Evolutionary conservation across 2,797 vertebrate species (phyloP).

Genomic region (Harpagifer antarcticus): DNA sequence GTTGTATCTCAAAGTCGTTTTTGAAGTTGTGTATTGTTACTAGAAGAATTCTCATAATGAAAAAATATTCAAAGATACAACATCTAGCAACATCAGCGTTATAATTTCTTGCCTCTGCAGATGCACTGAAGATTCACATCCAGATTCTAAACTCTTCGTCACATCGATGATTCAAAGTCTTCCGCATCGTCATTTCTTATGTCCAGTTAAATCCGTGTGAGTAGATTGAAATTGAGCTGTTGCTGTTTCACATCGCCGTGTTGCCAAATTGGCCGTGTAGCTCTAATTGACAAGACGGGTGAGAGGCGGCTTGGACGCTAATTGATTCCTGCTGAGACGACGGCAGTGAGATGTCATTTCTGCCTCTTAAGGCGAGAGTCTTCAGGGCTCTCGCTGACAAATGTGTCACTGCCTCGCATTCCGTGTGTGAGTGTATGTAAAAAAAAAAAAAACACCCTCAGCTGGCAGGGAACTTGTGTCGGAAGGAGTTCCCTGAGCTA

Average conservation of each 20-base stretch:
- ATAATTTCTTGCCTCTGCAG: not conserved
- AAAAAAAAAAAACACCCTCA: slow-evolving; percentile 23
- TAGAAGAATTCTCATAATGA: no score
- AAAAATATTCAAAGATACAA: not conserved
- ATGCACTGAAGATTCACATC: not conserved
- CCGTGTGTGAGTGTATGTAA: slow-evolving; percentile 10
- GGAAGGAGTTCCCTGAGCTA: slow-evolving; percentile 60
- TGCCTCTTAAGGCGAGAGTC: slow-evolving; percentile 59
- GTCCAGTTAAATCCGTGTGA: not conserved
- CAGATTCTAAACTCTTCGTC: slow-evolving; percentile 1
- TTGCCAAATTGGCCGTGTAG: slow-evolving; percentile 60
- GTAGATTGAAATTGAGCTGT: not conserved
- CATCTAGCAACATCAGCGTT: not conserved
- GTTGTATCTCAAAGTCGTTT: not conserved
- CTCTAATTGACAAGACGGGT: slow-evolving; percentile 61
- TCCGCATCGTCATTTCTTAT: slow-evolving; percentile 2
- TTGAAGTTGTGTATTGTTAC: not conserved
- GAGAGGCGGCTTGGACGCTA: slow-evolving; percentile 54
- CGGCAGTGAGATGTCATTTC: slow-evolving; percentile 35
- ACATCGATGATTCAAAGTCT: slow-evolving; percentile 1
- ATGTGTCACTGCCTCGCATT: slow-evolving; percentile 21
- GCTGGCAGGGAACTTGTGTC: slow-evolving; percentile 42
- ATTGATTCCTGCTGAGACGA: slow-evolving; percentile 74
- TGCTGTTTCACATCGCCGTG: slow-evolving; percentile 20
- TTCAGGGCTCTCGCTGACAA: slow-evolving; percentile 43